A percentile compares a stretch with the other conserved stretches of the same genome.
These are phyloP conservation scores for Hypolimnas misippus DNA, from an alignment of 2,888 invertebrate genomes.

Conservation along the genomic window DNA sequence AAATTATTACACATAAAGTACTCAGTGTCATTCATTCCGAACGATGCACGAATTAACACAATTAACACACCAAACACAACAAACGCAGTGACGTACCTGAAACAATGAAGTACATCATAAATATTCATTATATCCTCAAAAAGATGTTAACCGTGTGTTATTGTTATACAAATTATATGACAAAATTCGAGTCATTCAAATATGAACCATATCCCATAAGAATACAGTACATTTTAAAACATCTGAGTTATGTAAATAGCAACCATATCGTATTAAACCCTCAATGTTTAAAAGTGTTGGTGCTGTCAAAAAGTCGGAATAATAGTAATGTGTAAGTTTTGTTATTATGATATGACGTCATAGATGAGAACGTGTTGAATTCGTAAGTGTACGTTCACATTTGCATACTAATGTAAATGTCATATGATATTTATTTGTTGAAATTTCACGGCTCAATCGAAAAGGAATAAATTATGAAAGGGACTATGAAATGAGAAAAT, in stretches of 20 bases:
- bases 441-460: too few relatives aligned
- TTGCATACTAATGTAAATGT: not conserved
- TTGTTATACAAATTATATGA: constrained; percentile 54
- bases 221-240: too few relatives aligned
- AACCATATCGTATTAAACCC: constrained; percentile 1
- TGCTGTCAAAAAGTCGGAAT: not conserved
- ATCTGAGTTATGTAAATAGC: not conserved
- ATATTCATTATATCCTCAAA: constrained; percentile 48
- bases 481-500: too few relatives aligned
- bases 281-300: too few relatives aligned
- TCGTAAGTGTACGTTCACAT: too few relatives aligned
- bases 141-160: constrained; percentile 24
- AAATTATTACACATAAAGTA: too few relatives aligned
- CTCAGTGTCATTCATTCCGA: constrained; percentile 1
- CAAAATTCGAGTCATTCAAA: not conserved
- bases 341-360: constrained; percentile 5
- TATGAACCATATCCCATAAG: not conserved
- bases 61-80: constrained; percentile 8
- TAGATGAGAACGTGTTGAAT: too few relatives aligned
- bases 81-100: constrained; percentile 44
- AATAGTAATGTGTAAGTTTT: not conserved
- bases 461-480: too few relatives aligned
- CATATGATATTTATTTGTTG: not conserved
- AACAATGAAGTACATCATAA: constrained; percentile 50
- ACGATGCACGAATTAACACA: constrained; percentile 6